Conservation (phyloP, 1,140 invertebrate genomes). For the Pomacea maculata region DNA sequence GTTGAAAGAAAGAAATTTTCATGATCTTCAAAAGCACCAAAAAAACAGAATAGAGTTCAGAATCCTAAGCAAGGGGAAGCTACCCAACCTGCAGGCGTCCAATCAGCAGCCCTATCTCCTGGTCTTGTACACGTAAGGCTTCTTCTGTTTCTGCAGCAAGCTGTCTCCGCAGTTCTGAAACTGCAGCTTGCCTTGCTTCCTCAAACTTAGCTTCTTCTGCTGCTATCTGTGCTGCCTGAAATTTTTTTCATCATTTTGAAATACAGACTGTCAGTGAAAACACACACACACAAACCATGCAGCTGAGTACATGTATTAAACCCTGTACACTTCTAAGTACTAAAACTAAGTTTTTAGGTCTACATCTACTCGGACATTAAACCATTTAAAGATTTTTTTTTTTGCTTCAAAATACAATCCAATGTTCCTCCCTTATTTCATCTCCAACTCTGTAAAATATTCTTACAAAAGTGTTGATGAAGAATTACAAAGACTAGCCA, state of each 20-base stretch:
- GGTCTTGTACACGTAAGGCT: slow-evolving; percentile 53
- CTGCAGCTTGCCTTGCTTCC: slow-evolving; percentile 41
- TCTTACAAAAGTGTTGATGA: too few relatives aligned
- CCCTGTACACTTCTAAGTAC: not conserved
- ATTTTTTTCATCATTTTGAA: not conserved
- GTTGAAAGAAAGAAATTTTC: not conserved
- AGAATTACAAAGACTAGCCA: too few relatives aligned
- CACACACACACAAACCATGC: not conserved
- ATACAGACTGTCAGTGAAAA: not conserved
- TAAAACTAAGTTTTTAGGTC: too few relatives aligned
- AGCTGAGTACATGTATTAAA: not conserved
- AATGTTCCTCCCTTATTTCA: too few relatives aligned
- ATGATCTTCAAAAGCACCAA: too few relatives aligned
- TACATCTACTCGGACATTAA: too few relatives aligned
- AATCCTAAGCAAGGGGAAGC: not conserved
- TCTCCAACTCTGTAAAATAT: too few relatives aligned
- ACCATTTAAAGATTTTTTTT: too few relatives aligned
- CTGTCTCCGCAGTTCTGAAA: slow-evolving; percentile 41
- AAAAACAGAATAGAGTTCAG: too few relatives aligned
- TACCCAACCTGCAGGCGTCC: slow-evolving; percentile 55
- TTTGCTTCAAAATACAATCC: too few relatives aligned
- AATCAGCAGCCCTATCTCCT: slow-evolving; percentile 53
- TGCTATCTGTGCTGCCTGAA: slow-evolving; percentile 42
- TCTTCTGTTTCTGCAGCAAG: slow-evolving; percentile 54
- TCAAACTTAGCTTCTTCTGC: slow-evolving; percentile 47